Percentiles rank a stretch among this genome's conserved stretches.
Evolutionary conservation across 1,140 invertebrate species (phyloP).

Genomic region (Lepidurus couesii): DNA sequence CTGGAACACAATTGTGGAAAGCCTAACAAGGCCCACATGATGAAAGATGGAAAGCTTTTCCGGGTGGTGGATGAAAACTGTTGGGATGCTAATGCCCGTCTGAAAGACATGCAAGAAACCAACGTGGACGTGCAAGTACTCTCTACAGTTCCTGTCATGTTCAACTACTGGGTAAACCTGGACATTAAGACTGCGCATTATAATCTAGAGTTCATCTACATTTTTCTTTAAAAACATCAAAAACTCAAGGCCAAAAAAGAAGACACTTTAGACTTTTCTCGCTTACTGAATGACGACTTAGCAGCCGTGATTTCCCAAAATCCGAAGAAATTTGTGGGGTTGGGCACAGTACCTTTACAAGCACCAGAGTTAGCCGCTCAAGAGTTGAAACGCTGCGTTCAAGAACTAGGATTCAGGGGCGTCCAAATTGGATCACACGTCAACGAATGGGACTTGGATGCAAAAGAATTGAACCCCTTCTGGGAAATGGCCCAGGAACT

Average conservation of each 20-base stretch:
- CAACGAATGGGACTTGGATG: conserved; percentile 57
- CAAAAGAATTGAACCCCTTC: conserved; percentile 50
- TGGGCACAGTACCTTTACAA: conserved; percentile 57
- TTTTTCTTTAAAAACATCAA: conserved; percentile 20
- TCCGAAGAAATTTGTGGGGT: conserved; percentile 51
- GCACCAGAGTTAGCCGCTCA: conserved; percentile 50
- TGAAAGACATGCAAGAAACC: conserved; percentile 50
- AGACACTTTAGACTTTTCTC: conserved; percentile 50
- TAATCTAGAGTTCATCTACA: background rate
- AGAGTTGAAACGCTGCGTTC: conserved; percentile 51
- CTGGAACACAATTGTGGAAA: conserved; percentile 46
- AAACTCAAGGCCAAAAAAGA: conserved; percentile 51
- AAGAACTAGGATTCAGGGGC: conserved; percentile 50
- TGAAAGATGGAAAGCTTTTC: conserved; percentile 55
- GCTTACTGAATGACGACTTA: conserved; percentile 54
- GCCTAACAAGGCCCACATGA: conserved; percentile 49
- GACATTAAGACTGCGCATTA: conserved; percentile 27
- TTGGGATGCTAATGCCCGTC: conserved; percentile 48
- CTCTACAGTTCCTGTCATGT: conserved; percentile 63
- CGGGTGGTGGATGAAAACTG: conserved; percentile 53
- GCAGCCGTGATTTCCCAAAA: conserved; percentile 46
- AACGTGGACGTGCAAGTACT: conserved; percentile 54
- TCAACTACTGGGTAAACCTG: conserved; percentile 55
- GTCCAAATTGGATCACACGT: conserved; percentile 58
- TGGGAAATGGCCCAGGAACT: conserved; percentile 53